Evolutionary conservation across 1,140 invertebrate species (phyloP).

Genomic region (Drosophila burlai): DNA sequence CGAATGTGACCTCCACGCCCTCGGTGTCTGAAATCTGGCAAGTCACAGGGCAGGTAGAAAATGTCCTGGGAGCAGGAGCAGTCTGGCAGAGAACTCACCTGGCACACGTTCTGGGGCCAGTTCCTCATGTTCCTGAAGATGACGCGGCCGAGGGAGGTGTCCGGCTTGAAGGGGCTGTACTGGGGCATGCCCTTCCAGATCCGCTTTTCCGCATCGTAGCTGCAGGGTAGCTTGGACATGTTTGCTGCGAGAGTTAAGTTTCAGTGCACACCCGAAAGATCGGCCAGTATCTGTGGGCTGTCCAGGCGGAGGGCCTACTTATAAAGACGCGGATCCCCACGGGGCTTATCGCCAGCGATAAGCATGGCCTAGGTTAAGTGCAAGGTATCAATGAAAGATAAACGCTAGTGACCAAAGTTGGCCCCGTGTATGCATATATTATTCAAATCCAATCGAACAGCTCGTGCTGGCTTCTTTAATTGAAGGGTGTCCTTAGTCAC

Average conservation of each 20-base stretch:
- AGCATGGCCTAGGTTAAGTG: conserved; percentile 44
- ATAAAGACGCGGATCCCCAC: conserved; percentile 32
- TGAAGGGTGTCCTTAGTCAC: conserved; percentile 31
- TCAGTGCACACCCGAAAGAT: conserved; percentile 27
- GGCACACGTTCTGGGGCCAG: conserved; percentile 59
- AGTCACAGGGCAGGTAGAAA: not conserved
- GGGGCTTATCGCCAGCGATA: conserved; percentile 32
- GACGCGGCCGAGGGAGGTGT: conserved; percentile 55
- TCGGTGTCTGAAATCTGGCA: conserved; percentile 51
- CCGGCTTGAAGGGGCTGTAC: conserved; percentile 41
- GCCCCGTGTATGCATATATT: conserved; percentile 23
- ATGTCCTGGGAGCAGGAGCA: not conserved
- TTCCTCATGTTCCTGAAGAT: conserved; percentile 61
- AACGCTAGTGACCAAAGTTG: conserved; percentile 27
- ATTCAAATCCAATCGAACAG: conserved; percentile 15
- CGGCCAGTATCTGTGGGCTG: conserved; percentile 29
- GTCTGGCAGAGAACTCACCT: conserved; percentile 35
- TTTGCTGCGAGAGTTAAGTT: conserved; percentile 9
- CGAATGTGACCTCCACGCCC: conserved; percentile 42
- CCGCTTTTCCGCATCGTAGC: conserved; percentile 49
- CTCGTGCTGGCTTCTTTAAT: conserved; percentile 17
- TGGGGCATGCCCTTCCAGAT: conserved; percentile 57
- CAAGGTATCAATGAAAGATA: conserved; percentile 53
- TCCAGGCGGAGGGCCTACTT: conserved; percentile 22
- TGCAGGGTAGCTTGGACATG: conserved; percentile 53